Base-by-base conservation (phyloP, 2,113 vertebrate species). In the Argyrosomus japonicus region DNA sequence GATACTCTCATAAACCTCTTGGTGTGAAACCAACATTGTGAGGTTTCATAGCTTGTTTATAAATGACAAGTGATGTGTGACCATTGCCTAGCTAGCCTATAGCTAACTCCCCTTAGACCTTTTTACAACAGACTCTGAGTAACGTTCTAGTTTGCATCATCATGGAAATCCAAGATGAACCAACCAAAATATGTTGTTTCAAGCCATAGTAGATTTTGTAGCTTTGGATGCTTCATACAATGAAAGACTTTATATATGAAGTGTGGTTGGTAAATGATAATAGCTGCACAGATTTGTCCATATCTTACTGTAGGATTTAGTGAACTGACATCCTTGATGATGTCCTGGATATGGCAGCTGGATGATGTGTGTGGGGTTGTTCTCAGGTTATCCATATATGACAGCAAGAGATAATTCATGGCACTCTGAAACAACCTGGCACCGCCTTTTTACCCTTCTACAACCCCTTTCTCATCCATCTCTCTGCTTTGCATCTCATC, bases 331-430 rank as follows among this genome's bases (percentile, higher is more conserved):
- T 53, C 68, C 79, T 79, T 56, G 60, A 62, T 51, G 64, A 50
- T 53, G 36, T 58, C 32, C 25, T 48, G 68, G 62, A 18, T 68
- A 32, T 77, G 75, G 23, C 48, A 68, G 78, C 21, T 6, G 48
- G 58, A 69, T 73, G 69, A 77, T 57, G 23, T 63, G 56, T 73
- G 56, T 69, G 53, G 74, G 70, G 83, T 83, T 80, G 58, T 75
- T 83, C 84, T 82, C 36, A 72, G 82, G 85, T 83, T 88, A 84
- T 75, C 58, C 62, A 53, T 61, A 68, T 74, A 74, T 72, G 71
- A 83, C 85, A 84, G 75, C 62, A 53, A 45, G 14, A n/a, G 23
- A 63, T 73, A 90, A 84, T 89, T 83, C 70, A 90, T 79, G 63
- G 75, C 62, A 72, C 57, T 25, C 21, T 62, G 61, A 74, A 81